Conservation (phyloP, 2,888 invertebrate genomes). For the Melanostoma mellinum region DNA sequence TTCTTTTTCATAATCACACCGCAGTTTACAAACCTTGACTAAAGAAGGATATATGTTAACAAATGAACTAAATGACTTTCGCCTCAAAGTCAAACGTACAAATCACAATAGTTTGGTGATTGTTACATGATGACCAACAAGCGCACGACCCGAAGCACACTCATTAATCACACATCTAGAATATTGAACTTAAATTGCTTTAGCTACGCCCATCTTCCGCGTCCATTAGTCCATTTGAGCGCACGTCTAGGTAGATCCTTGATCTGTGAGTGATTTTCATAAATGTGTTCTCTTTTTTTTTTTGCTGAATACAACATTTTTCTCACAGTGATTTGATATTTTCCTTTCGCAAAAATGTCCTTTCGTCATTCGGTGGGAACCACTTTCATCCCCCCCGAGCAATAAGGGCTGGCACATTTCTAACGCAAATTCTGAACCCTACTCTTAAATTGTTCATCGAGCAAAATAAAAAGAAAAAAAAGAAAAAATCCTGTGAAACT, state of each 20-base stretch:
- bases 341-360: constrained; percentile 30
- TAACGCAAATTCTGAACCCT: constrained; percentile 26
- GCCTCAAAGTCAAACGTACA: not conserved
- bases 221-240: constrained; percentile 19
- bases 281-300: not conserved
- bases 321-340: constrained; percentile 51
- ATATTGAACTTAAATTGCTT: constrained; percentile 66
- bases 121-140: constrained; percentile 58
- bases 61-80: constrained; percentile 15
- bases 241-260: constrained; percentile 5
- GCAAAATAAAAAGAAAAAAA: constrained; percentile 22
- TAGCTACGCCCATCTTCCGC: constrained; percentile 63
- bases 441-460: constrained; percentile 17
- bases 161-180: constrained; percentile 61
- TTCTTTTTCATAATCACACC: constrained; percentile 5
- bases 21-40: constrained; percentile 15
- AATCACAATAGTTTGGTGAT: constrained; percentile 57
- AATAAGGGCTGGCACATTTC: not conserved
- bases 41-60: constrained; percentile 36
- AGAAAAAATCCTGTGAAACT: constrained; percentile 54
- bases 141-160: constrained; percentile 22
- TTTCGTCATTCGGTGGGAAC: constrained; percentile 41
- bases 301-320: constrained; percentile 4
- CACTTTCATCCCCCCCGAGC: not conserved
- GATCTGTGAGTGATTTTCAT: constrained; percentile 40